Base-by-base conservation (phyloP, 2,888 invertebrate genomes). In the Yponomeuta sedellus region DNA sequence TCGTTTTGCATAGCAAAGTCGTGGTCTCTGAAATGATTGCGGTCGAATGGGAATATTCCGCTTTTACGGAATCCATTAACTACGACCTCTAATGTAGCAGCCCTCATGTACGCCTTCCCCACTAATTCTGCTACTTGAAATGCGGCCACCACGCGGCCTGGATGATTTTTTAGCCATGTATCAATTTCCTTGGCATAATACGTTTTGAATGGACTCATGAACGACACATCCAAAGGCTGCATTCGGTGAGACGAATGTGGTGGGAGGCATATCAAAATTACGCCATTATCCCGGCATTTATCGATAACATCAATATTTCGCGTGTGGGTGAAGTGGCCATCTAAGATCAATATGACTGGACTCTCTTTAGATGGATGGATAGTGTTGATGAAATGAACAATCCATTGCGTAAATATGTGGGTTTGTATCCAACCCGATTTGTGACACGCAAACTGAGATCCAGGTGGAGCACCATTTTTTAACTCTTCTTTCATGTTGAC, bases 311-410 rank as follows among this genome's bases (percentile, higher is more conserved):
- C 28, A 28, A 62, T 11, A 28, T 62, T 34, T 62, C 16, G 22
- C 11, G 61, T 61, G 19, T 34, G 34, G 10, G n/a, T 34, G 12
- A 28, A 62, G 62, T 62, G 62, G 12, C 62, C 62, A 39, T 82
- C 80, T n/a, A 80, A 67, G 25, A 82, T 70, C 22, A 82, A 64
- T n/a, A 80, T 67, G 16, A 72, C 72, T 61, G 73, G 73, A n/a
- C 72, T 70, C 22, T 73, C 70, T 63, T 63, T 66, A 12, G 71
- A 44, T 69, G 74, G 70, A 62, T 76, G 77, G 11, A 72, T 66
- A 59, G 68, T 67, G 12, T 69, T 65, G 19, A 73, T 63, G 66
- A 81, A 80, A 70, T 82, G 77, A 63, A 71, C 66, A 65, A 80
- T 71, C 77, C 78, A 78, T 59, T 71, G 67, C 0, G 72, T 65